Base-by-base conservation (phyloP, 2,113 vertebrate genomes). In the Hassar affinis region DNA sequence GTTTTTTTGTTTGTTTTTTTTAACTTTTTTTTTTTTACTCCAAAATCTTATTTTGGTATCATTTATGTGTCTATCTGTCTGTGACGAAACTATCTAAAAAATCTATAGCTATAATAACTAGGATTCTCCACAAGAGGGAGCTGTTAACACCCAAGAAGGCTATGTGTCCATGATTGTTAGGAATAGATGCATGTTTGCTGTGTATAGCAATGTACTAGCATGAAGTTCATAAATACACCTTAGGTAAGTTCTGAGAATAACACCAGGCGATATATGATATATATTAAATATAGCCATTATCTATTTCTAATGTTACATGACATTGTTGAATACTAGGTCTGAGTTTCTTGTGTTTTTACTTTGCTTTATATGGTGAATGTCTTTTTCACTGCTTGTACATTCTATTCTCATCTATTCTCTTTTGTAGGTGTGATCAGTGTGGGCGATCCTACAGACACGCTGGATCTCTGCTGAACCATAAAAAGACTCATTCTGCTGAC, bases 391-490 rank as follows among this genome's bases (percentile, higher is more conserved):
- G 47, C 27, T 35, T 78, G 6, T 71, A 69, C 30, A 9, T 27
- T n/a, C n/a, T n/a, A 11, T 47, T 61, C 42, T 52, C 27, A n/a
- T 78, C 27, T 9, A 78, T 18, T 91, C 57, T 79, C 80, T 79
- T 18, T 85, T 81, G 57, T 90, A 95, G 94, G 88, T 97, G 96
- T 86, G 95, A 94, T 87, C 93, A 96, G 61, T 97, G 96, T 30
- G 95, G 94, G 1, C 94, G 94, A 80, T 94, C 94, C 25, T 96
- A 96, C 91, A 93, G 93, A 85, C 95, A 96, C 17, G 94, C 95
- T 0, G 94, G 94, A 49, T 95, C 94, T 25, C 94, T 96, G 56
- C 94, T 96, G 78, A 96, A 96, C 90, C 95, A 96, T 86, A 95
- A 94, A 87, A 95, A 95, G 86, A 94, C 92, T 0, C 95, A 96